Conservation (phyloP, 92 coral and sea anemone species). For the Porites lobata region DNA sequence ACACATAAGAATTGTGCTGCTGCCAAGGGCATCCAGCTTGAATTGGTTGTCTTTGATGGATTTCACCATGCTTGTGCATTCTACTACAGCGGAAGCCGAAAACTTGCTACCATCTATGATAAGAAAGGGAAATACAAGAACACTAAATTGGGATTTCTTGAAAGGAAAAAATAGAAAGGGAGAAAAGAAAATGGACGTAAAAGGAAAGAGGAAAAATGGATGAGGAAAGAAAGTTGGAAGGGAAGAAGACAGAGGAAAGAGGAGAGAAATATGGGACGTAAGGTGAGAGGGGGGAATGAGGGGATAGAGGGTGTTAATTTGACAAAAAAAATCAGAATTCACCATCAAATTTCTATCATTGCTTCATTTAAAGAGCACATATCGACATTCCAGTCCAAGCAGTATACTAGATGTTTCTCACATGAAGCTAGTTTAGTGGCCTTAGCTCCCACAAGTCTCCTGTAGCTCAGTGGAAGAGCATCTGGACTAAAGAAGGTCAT, state of each 20-base stretch:
- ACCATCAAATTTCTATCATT: no score
- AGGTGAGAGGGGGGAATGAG: not conserved
- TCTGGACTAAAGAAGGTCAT: no score
- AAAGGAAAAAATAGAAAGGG: not conserved
- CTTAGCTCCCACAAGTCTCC: no score
- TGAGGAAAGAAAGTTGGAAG: not conserved
- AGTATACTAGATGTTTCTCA: no score
- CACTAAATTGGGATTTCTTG: not conserved
- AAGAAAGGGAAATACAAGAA: not conserved
- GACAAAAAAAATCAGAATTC: no score
- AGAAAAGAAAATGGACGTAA: not conserved
- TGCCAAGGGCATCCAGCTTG: constrained; percentile 2
- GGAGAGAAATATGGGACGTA: not conserved
- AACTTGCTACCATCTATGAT: not conserved
- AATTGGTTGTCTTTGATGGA: constrained; percentile 12
- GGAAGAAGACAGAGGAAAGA: not conserved
- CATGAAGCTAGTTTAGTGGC: no score
- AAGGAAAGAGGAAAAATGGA: not conserved
- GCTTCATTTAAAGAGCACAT: no score
- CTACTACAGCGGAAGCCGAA: constrained; percentile 1
- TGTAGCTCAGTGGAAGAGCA: no score
- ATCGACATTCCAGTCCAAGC: no score
- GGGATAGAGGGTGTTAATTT: not conserved
- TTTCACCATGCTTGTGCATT: constrained; percentile 28
- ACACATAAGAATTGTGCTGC: constrained; percentile 19